Evolutionary conservation across 2,113 vertebrate genomes (phyloP).

Genomic region (Sitta europaea): DNA sequence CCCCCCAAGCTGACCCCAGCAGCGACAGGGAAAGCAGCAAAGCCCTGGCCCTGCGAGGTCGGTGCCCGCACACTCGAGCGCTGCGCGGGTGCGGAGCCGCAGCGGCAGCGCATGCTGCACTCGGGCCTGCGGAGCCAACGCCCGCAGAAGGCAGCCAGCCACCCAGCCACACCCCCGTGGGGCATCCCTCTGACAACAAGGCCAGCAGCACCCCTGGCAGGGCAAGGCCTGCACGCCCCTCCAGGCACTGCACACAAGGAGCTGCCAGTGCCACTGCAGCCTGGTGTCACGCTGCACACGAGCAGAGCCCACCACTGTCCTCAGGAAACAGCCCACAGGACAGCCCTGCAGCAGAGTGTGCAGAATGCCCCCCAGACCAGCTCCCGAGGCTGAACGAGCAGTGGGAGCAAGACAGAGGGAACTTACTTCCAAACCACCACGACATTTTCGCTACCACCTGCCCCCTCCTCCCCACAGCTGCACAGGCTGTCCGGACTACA

Average conservation of each 20-base stretch:
- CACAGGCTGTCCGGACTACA: neutral
- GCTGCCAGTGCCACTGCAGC: neutral
- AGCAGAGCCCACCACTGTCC: neutral
- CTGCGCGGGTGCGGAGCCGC: accelerated
- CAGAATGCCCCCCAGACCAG: neutral
- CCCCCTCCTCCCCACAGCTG: neutral
- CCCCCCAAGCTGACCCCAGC: neutral
- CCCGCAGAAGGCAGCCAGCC: neutral
- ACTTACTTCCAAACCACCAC: neutral
- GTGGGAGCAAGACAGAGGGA: accelerated
- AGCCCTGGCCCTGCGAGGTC: neutral
- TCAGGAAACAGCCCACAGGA: accelerated
- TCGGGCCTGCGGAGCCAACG: neutral
- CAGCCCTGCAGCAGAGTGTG: neutral
- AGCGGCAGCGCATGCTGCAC: accelerated
- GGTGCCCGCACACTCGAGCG: neutral
- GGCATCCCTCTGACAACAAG: neutral
- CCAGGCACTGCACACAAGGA: neutral
- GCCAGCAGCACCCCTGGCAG: neutral
- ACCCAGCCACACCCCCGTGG: neutral
- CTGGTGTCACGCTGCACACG: accelerated
- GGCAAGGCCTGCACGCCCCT: neutral
- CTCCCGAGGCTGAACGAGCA: neutral
- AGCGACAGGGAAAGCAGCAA: neutral
- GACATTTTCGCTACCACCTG: neutral